Evolutionary conservation across 2,888 invertebrate genomes (phyloP).

Genomic region (Romanomermis culicivorax): DNA sequence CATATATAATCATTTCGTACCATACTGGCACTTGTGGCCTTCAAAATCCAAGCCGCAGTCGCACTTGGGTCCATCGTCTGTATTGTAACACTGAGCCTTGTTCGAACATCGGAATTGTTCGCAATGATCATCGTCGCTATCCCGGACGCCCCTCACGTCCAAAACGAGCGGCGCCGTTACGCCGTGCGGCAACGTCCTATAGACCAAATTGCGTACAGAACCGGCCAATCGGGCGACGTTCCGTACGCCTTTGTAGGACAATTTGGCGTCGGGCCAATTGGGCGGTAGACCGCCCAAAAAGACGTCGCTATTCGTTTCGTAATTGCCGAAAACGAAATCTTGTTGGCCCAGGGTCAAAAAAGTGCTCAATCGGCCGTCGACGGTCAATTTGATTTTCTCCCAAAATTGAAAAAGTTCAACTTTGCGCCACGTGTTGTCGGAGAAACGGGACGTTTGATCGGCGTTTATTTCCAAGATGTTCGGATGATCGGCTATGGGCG

Average conservation of each 20-base stretch:
- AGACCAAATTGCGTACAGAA: slow-evolving; percentile 64
- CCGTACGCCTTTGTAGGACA: not conserved
- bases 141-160: slow-evolving; percentile 38
- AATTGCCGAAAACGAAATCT: slow-evolving; percentile 64
- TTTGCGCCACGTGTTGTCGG: slow-evolving; percentile 81
- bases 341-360: slow-evolving; percentile 47
- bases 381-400: slow-evolving; percentile 26
- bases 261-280: slow-evolving; percentile 13
- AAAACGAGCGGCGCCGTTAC: slow-evolving; percentile 55
- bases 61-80: slow-evolving; percentile 78
- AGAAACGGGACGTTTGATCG: slow-evolving; percentile 42
- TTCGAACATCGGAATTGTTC: slow-evolving; percentile 55
- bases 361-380: slow-evolving; percentile 17
- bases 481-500: too few species aligned
- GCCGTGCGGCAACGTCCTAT: slow-evolving; percentile 46
- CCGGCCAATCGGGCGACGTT: slow-evolving; percentile 35
- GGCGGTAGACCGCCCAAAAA: slow-evolving; percentile 89
- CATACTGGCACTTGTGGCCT: slow-evolving; percentile 80
- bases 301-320: slow-evolving; percentile 67
- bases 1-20: slow-evolving; percentile 33
- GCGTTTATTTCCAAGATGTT: too few species aligned
- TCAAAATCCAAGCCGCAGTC: slow-evolving; percentile 83
- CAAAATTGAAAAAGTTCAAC: slow-evolving; percentile 46
- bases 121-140: slow-evolving; percentile 44
- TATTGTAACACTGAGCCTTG: slow-evolving; percentile 81